Base-by-base conservation (phyloP, 2,797 vertebrate genomes). In the Mus minutoides region DNA sequence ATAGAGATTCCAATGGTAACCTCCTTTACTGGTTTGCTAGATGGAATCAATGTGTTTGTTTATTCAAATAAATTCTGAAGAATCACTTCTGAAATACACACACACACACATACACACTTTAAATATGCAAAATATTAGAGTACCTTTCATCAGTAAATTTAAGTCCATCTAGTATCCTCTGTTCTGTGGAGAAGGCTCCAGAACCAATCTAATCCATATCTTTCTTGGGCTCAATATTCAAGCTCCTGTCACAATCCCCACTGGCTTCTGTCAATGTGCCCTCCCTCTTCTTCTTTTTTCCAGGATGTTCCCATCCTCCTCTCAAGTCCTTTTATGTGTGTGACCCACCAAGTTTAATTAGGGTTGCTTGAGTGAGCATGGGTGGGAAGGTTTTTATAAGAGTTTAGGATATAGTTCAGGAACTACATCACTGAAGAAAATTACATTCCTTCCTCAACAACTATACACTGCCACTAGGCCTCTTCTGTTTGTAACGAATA, bases 161-260 rank as follows among this genome's bases (percentile, higher is more conserved):
- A 56, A 87, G 89, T 94, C 69, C n/a, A 34, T 91, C 11, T 52
- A 24, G 67, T 62, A 90, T 92, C 37, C 60, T 89, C n/a, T 9
- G 9, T 92, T 43, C 29, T 84, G 6, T 24, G 83, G 24, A 71
- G 88, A 90, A 79, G 64, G 2, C 31, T 60, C 24, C 24, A 62
- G 31, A 89, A n/a, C 26, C 84, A 77, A 71, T 46, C 52, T 49
- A 83, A 56, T 29, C 60, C 76, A 22, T 37, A 86, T 58, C n/a
- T 46, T 89, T 91, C 56, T 79, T 26, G 87, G 88, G 37, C n/a
- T 84, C 54, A 83, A 0, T 60, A 78, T 10, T 2, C 37, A 93
- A 86, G 12, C 21, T 6, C 11, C 13, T 46, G 16, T 69, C 78
- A 37, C 21, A 58, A 43, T 21, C 7, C 46, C 43, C 34, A 37